Conservation (phyloP, 2,888 invertebrate species). For the Oscheius sp. region DNA sequence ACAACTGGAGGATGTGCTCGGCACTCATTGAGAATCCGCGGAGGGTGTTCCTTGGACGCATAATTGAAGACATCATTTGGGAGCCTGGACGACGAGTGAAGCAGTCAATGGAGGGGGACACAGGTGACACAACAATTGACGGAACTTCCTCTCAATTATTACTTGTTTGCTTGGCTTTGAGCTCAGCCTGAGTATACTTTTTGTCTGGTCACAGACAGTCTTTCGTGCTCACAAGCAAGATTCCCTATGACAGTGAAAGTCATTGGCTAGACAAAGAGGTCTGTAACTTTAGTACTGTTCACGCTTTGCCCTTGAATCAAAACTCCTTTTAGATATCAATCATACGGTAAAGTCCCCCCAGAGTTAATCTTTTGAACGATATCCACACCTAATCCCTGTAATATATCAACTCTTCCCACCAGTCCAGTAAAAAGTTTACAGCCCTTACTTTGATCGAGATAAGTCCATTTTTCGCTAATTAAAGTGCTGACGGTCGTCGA, state of each 20-base stretch:
- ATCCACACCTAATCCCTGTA: too few species aligned
- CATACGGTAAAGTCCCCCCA: too few species aligned
- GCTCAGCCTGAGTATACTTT: background rate
- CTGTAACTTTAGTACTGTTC: too few species aligned
- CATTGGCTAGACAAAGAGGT: too few species aligned
- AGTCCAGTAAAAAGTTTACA: conserved; percentile 11
- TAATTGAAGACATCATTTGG: conserved; percentile 37
- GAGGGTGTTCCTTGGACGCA: conserved; percentile 21
- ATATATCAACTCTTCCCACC: too few species aligned
- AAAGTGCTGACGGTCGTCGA: background rate
- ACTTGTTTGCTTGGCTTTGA: conserved; percentile 15
- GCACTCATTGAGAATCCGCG: conserved; percentile 30
- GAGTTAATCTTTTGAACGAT: too few species aligned
- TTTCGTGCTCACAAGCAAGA: too few species aligned
- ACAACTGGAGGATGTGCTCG: conserved; percentile 17
- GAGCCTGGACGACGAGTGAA: background rate
- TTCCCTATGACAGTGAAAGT: too few species aligned
- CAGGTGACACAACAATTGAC: too few species aligned
- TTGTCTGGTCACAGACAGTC: background rate
- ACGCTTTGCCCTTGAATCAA: too few species aligned
- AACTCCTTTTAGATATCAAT: too few species aligned
- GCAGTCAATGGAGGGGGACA: too few species aligned
- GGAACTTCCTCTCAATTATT: background rate
- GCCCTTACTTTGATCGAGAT: conserved; percentile 4
- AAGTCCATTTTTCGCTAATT: background rate